Base-by-base conservation (phyloP, 1,140 invertebrate species). In the Drosophila seguyi region DNA sequence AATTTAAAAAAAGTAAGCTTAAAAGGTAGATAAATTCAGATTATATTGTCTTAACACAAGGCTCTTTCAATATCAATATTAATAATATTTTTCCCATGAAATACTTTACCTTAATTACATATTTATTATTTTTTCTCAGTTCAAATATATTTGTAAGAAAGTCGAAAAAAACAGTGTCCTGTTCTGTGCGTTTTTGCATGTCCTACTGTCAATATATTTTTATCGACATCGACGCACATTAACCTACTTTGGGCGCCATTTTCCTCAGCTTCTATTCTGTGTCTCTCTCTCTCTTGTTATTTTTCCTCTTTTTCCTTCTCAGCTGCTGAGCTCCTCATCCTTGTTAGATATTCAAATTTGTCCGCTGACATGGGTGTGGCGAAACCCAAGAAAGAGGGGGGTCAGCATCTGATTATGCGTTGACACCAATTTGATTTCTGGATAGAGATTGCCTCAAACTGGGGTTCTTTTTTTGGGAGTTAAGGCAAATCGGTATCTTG, bases 291-390 rank as follows among this genome's bases (percentile, higher is more conserved):
- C 25, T 44, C 34, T 39, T 22, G 16, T 48, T 10, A 45, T 36
- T 48, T 27, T 57, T 20, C 67, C 61, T 31, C 47, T 50, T 6
- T 14, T 45, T 6, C 18, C 18, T 41, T 3, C 38, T 4, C 38
- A 39, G 42, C 59, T 58, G 41, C 72, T 1, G 6, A 42, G 41
- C 44, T 25, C 45, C 45, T 83, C 75, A 80, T 83, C 76, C 84
- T 84, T 88, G 84, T 88, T 88, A 88, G 68, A 83, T 88, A 88
- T 88, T 88, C 72, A 88, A 88, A 88, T 87, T 79, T 69, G 29
- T 61, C 44, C 29, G 20, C 44, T 42, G 56, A 59, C 41, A 29
- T 50, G 74, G 69, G 31, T 50, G 69, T 72, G 48, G 69, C 34
- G 41, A 41, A 34, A 16, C 20, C 47, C 41, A 31, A n/a, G n/a